Conservation (phyloP, 2,797 vertebrate genomes). For the Coracias cyanogaster region DNA sequence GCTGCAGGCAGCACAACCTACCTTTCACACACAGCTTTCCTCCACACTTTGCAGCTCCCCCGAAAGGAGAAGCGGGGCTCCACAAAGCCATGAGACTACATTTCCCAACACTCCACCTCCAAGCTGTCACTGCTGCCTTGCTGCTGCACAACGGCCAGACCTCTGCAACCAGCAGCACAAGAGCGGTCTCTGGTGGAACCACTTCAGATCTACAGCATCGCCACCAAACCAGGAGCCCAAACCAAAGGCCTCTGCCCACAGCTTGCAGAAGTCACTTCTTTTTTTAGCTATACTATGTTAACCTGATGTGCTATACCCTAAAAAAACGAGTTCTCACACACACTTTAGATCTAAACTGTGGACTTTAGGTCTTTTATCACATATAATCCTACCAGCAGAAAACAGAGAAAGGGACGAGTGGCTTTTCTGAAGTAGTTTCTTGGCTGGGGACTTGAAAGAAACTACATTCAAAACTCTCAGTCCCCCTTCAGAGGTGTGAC, state of each 20-base stretch:
- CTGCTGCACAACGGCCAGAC: not conserved
- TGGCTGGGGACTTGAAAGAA: not conserved
- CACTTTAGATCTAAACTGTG: too few relatives aligned
- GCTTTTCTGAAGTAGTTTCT: not conserved
- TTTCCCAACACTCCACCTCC: not conserved
- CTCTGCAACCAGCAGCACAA: constrained; percentile 1
- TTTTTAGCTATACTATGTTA: accelerated
- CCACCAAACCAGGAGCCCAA: accelerated
- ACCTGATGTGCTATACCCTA: accelerated
- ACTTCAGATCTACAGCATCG: not conserved
- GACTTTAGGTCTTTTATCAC: accelerated
- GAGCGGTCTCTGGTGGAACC: constrained; percentile 77
- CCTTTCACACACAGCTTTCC: not conserved
- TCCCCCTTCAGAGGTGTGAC: not conserved
- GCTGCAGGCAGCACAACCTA: not conserved
- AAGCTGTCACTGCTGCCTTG: accelerated
- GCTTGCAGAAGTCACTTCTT: not conserved
- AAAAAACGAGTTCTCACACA: accelerated
- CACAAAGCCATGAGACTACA: not conserved
- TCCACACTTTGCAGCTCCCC: not conserved
- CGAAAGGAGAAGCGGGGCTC: not conserved
- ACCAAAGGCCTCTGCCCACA: accelerated
- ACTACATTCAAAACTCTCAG: accelerated
- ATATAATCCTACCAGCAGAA: accelerated
- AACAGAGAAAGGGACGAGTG: accelerated